Percentiles rank a stretch among this genome's conserved stretches.
phyloP scores from a whole-genome alignment of 2,797 vertebrate species.

The Acanthiza pusilla region DNA sequence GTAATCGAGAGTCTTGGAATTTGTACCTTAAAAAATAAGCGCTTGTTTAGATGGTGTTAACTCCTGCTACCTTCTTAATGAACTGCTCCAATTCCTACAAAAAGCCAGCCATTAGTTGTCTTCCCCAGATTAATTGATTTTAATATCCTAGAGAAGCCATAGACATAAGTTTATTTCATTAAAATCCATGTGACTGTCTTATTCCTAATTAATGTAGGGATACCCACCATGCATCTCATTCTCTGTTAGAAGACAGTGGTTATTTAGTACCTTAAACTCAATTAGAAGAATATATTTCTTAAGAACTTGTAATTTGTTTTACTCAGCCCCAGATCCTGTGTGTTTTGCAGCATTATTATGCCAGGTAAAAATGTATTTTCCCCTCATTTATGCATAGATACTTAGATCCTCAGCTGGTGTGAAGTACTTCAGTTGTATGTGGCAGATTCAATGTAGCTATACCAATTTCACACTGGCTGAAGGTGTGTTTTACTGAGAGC shows the following conservation, averaged over 20 bases:
- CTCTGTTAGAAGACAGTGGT: constrained; percentile 1
- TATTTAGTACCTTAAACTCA: constrained; percentile 27
- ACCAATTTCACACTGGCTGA: constrained; percentile 17
- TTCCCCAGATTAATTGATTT: constrained; percentile 33
- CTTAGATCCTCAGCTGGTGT: not conserved
- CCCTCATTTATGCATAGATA: not conserved
- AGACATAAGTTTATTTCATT: constrained; percentile 29
- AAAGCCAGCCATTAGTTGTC: not conserved
- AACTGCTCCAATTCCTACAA: not conserved
- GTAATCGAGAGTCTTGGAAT: not conserved
- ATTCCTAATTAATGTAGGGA: constrained; percentile 11
- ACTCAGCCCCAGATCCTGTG: not conserved
- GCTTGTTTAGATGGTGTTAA: not conserved
- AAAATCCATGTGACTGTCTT: not conserved
- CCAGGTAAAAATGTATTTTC: not conserved
- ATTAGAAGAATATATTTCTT: constrained; percentile 28
- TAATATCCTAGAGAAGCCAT: constrained; percentile 8
- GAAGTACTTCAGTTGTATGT: not conserved
- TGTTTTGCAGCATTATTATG: constrained; percentile 9
- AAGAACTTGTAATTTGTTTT: not conserved
- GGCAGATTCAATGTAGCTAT: not conserved
- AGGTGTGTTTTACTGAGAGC: not conserved
- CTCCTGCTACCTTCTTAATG: not conserved
- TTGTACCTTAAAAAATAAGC: not conserved
- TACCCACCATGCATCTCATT: not conserved